A percentile compares a stretch with the other conserved stretches of the same genome.
Evolutionary conservation across 2,888 invertebrate genomes (phyloP).

Genomic region (Aleiodes testaceus): DNA sequence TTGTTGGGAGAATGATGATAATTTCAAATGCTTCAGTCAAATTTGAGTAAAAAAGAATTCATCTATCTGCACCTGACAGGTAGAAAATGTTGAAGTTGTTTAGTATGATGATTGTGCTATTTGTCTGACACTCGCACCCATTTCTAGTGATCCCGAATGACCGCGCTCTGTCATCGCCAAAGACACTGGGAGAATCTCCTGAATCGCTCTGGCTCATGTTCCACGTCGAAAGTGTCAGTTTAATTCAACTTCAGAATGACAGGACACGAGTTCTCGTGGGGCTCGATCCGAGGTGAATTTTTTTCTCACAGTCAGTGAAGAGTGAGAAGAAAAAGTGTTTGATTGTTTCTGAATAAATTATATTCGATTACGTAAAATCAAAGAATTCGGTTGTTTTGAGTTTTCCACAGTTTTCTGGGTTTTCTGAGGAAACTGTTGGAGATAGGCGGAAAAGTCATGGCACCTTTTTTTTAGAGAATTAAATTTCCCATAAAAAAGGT

Average conservation of each 20-base stretch:
- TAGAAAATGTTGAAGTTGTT: conserved; percentile 10
- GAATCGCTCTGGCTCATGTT: conserved; percentile 34
- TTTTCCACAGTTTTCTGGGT: no score
- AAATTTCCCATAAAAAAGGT: not conserved
- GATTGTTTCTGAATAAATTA: no score
- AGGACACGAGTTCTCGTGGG: conserved; percentile 10
- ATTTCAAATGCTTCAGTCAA: no score
- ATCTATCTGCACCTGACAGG: no score
- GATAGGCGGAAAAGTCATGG: not conserved
- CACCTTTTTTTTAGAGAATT: no score
- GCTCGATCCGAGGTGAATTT: conserved; percentile 6
- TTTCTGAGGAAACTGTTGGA: no score
- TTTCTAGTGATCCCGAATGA: conserved; percentile 31
- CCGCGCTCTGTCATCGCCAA: conserved; percentile 14
- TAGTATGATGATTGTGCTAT: conserved; percentile 28
- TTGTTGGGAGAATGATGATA: no score
- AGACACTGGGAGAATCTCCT: conserved; percentile 24
- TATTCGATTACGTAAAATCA: not conserved
- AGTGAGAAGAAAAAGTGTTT: no score
- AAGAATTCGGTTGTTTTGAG: no score
- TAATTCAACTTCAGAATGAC: conserved; percentile 30
- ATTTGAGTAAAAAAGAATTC: no score
- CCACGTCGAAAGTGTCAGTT: conserved; percentile 38
- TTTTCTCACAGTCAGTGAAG: conserved; percentile 14
- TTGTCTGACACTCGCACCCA: conserved; percentile 26